Evolutionary conservation across 2,888 invertebrate genomes (phyloP).

Genomic region (Phalera bucephala): DNA sequence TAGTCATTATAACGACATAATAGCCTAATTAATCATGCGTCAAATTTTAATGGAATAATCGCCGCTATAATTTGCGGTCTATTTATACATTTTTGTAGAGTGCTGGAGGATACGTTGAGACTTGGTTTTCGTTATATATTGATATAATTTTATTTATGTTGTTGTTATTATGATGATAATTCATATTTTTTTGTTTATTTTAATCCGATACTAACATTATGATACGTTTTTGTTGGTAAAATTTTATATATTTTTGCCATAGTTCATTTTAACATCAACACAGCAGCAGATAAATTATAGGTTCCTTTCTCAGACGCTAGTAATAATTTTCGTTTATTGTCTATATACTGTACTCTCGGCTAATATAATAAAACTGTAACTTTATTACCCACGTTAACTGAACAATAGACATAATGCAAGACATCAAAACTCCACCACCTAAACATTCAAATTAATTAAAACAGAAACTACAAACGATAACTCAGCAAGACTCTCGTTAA

Average conservation of each 20-base stretch:
- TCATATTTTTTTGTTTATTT: too few species aligned
- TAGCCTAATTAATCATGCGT: conserved; percentile 4
- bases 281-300: too few species aligned
- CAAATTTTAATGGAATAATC: neutral
- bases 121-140: neutral
- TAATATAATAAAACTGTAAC: neutral
- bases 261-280: too few species aligned
- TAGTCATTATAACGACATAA: conserved; percentile 4
- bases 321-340: too few species aligned
- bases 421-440: neutral
- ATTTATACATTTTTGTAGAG: neutral
- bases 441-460: conserved; percentile 1
- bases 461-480: neutral
- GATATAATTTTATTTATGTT: too few species aligned
- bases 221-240: too few species aligned
- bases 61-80: neutral
- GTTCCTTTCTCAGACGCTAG: too few species aligned
- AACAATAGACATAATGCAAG: neutral
- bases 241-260: too few species aligned
- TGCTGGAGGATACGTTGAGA: neutral
- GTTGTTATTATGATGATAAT: too few species aligned
- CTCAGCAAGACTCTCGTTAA: neutral
- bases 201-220: too few species aligned
- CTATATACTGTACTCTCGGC: too few species aligned
- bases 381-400: neutral